These are phyloP conservation scores for Pammene aurita DNA, from an alignment of 2,888 invertebrate species.

Conservation along the genomic window DNA sequence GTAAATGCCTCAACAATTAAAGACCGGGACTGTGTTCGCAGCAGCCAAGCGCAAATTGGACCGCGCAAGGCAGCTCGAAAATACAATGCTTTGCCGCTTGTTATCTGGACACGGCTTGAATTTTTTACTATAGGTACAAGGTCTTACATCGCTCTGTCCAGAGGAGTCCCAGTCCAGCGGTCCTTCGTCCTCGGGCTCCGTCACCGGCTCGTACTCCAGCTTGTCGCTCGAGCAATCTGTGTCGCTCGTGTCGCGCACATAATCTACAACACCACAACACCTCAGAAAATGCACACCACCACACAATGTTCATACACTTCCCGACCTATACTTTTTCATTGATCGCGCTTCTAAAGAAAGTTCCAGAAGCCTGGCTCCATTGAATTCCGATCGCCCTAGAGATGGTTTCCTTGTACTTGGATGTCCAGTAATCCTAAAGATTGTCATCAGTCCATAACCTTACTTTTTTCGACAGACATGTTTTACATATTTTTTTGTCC, in stretches of 20 bases:
- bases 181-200: conserved; percentile 72
- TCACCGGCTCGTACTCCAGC: conserved; percentile 81
- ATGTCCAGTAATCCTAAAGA: conserved; percentile 8
- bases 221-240: conserved; percentile 62
- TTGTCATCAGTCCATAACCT: conserved; percentile 1
- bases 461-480: neutral
- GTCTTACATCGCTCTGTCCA: conserved; percentile 81
- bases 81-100: too few relatives aligned
- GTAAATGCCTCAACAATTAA: too few relatives aligned
- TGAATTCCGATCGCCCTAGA: conserved; percentile 6
- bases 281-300: conserved; percentile 34
- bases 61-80: too few relatives aligned
- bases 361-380: neutral
- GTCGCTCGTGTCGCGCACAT: conserved; percentile 82
- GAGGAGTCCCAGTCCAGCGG: conserved; percentile 71
- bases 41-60: too few relatives aligned
- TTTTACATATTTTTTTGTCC: conserved; percentile 22
- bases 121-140: too few relatives aligned
- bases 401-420: conserved; percentile 2
- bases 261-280: conserved; percentile 72
- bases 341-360: neutral
- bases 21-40: too few relatives aligned
- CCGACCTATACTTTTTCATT: conserved; percentile 1
- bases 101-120: too few relatives aligned
- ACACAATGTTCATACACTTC: conserved; percentile 42